Evolutionary conservation across 30 jellyfish, hydroid and myxozoan species (phyloP).

Genomic region (Morbakka virulenta): DNA sequence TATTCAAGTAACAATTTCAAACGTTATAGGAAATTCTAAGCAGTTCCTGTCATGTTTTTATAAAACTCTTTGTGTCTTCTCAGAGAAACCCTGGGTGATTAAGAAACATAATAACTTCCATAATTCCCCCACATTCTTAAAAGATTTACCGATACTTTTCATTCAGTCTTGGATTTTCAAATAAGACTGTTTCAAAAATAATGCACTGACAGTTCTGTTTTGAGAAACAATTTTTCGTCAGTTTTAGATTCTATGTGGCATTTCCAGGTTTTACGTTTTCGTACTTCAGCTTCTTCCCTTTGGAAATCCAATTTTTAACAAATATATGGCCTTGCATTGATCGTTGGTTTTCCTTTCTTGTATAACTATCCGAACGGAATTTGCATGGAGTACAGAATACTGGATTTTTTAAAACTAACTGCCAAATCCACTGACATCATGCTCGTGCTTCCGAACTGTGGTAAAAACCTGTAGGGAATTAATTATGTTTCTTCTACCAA

Average conservation of each 20-base stretch:
- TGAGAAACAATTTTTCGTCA: conserved; percentile 23
- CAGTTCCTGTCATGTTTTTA: not conserved
- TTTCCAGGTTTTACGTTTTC: conserved; percentile 14
- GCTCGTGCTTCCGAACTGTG: too few relatives aligned
- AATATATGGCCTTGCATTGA: conserved; percentile 16
- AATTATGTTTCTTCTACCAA: too few relatives aligned
- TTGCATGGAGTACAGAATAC: conserved; percentile 19
- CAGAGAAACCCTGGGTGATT: conserved; percentile 18
- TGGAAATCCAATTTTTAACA: not conserved
- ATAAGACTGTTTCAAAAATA: not conserved
- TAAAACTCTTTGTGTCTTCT: conserved; percentile 22
- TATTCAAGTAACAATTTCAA: conserved; percentile 4
- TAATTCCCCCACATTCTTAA: not conserved
- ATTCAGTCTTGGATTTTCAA: conserved; percentile 2
- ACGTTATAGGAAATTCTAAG: conserved; percentile 8
- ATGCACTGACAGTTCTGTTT: not conserved
- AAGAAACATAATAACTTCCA: conserved; percentile 4
- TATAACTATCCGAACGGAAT: conserved; percentile 8
- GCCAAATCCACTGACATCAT: too few relatives aligned
- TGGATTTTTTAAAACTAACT: too few relatives aligned
- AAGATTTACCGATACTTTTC: not conserved
- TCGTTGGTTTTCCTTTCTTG: conserved; percentile 17
- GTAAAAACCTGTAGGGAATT: too few relatives aligned
- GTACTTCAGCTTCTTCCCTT: conserved; percentile 23
- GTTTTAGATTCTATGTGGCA: conserved; percentile 10